phyloP scores from a whole-genome alignment of 2,888 invertebrate genomes.

The Nudaria mundana region DNA sequence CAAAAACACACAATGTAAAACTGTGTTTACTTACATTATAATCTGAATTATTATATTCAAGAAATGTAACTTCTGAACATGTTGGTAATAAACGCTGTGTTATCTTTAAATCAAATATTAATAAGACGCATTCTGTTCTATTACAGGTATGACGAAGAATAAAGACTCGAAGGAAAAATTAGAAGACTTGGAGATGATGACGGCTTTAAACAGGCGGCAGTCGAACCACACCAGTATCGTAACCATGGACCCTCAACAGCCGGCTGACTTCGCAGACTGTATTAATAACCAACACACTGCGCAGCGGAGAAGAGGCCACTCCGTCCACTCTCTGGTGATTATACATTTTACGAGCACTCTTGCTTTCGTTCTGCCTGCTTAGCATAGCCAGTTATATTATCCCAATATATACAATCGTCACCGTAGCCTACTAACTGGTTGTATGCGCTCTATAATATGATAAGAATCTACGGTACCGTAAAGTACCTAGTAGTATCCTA shows the following conservation, averaged over 20 bases:
- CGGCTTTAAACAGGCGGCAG: conserved; percentile 62
- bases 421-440: too few relatives aligned
- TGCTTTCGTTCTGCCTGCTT: too few relatives aligned
- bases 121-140: conserved; percentile 4
- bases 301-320: conserved; percentile 66
- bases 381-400: too few relatives aligned
- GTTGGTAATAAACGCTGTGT: neutral
- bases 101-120: neutral
- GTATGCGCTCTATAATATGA: too few relatives aligned
- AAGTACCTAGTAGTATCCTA: too few relatives aligned
- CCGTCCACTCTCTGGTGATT: conserved; percentile 60
- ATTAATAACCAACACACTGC: conserved; percentile 82
- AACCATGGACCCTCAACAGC: conserved; percentile 62
- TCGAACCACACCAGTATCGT: conserved; percentile 71
- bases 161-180: conserved; percentile 83
- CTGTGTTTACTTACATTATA: neutral
- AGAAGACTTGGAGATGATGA: conserved; percentile 77
- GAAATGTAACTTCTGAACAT: neutral
- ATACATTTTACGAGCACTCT: too few relatives aligned
- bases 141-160: conserved; percentile 81
- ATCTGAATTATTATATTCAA: neutral
- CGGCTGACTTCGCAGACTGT: conserved; percentile 81
- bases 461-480: too few relatives aligned
- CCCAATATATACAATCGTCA: too few relatives aligned
- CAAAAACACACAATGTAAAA: neutral